These are phyloP conservation scores for Drosophila parthenogenetica DNA, from an alignment of 2,888 invertebrate genomes.

Conservation along the genomic window DNA sequence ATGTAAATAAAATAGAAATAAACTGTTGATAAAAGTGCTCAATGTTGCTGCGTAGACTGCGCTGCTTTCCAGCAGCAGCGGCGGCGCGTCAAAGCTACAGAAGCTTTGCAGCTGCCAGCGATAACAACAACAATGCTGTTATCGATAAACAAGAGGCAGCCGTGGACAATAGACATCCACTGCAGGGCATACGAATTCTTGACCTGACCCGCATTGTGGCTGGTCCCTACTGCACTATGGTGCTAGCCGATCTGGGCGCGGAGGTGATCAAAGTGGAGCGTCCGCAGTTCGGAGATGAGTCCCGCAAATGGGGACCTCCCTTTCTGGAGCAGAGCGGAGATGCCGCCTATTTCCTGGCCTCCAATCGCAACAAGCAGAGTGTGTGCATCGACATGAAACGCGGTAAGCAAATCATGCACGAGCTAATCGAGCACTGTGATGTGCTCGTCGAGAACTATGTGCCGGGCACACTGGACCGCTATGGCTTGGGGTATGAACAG, in stretches of 20 bases:
- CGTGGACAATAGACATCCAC: slow-evolving; percentile 86
- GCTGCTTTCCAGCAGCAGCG: slow-evolving; percentile 27
- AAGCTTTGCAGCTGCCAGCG: slow-evolving; percentile 55
- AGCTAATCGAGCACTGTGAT: slow-evolving; percentile 92
- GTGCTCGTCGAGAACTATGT: slow-evolving; percentile 97
- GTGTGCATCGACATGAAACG: slow-evolving; percentile 93
- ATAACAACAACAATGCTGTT: slow-evolving; percentile 14
- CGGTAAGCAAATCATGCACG: slow-evolving; percentile 89
- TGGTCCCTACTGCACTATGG: slow-evolving; percentile 97
- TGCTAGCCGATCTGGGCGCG: slow-evolving; percentile 96
- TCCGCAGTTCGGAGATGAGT: slow-evolving; percentile 94
- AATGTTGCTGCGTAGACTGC: slow-evolving; percentile 52
- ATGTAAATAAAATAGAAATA: not conserved
- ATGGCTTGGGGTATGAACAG: slow-evolving; percentile 92
- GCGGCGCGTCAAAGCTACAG: slow-evolving; percentile 55
- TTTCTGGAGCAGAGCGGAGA: slow-evolving; percentile 89
- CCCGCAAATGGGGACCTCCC: slow-evolving; percentile 97
- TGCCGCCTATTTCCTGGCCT: slow-evolving; percentile 93
- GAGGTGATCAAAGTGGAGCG: slow-evolving; percentile 96
- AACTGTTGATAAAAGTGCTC: slow-evolving; percentile 13
- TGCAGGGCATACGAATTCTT: slow-evolving; percentile 90
- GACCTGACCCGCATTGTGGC: slow-evolving; percentile 95
- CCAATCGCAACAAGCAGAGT: slow-evolving; percentile 98
- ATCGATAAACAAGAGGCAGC: slow-evolving; percentile 15
- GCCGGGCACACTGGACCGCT: slow-evolving; percentile 92